Evolutionary conservation across 2,113 vertebrate genomes (phyloP).

Genomic region (Periophthalmodon schlosseri): DNA sequence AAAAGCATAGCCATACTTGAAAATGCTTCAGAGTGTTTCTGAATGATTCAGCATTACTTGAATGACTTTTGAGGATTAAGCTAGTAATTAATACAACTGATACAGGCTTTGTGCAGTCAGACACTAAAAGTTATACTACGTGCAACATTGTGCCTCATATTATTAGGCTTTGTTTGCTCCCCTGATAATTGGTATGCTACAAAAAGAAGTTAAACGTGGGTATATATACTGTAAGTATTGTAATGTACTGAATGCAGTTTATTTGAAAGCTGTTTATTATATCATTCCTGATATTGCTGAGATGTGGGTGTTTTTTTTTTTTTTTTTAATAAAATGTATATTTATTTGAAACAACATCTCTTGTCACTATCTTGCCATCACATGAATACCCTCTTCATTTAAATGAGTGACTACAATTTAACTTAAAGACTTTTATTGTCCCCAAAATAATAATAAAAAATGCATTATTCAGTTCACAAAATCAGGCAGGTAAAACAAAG

Average conservation of each 20-base stretch:
- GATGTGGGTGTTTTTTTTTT: conserved; percentile 94
- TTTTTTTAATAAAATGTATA: conserved; percentile 99
- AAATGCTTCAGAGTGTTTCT: conserved; percentile 83
- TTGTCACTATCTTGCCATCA: conserved; percentile 41
- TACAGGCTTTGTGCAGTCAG: conserved; percentile 85
- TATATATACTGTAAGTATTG: conserved; percentile 99
- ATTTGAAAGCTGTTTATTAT: conserved; percentile 99
- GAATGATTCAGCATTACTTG: conserved; percentile 96
- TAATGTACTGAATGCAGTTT: conserved; percentile 99
- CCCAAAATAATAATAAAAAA: background rate
- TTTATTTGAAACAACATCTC: conserved; percentile 96
- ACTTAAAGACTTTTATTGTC: background rate
- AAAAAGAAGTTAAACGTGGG: conserved; percentile 79
- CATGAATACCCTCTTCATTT: conserved; percentile 31
- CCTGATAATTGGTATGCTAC: conserved; percentile 87
- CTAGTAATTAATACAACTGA: conserved; percentile 77
- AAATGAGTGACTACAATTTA: conserved; percentile 2
- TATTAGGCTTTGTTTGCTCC: conserved; percentile 82
- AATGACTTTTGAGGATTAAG: conserved; percentile 91
- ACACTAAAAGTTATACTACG: conserved; percentile 88
- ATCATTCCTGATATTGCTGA: conserved; percentile 99
- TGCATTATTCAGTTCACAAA: background rate
- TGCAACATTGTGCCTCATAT: conserved; percentile 83
- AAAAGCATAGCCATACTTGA: conserved; percentile 96
- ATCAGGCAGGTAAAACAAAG: background rate